A percentile compares a stretch with the other conserved stretches of the same genome.
phyloP scores from a whole-genome alignment of 2,797 vertebrate species.

The Urophycis tenuis region DNA sequence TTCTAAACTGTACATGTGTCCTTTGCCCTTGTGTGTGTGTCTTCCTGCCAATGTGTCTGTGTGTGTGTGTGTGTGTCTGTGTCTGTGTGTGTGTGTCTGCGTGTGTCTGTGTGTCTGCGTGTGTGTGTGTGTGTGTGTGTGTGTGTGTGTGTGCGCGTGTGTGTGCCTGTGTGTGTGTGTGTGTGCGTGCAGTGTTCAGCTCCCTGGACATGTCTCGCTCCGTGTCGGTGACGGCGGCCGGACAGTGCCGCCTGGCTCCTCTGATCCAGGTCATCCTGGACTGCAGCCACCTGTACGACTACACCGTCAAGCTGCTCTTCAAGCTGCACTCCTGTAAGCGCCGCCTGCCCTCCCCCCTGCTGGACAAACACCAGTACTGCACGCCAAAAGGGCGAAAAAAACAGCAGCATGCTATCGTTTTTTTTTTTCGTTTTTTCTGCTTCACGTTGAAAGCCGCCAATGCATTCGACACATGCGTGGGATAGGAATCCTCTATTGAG shows the following conservation, averaged over 20 bases:
- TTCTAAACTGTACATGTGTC: not conserved
- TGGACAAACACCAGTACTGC: constrained; percentile 11
- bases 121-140: constrained; percentile 6
- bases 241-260: constrained; percentile 94
- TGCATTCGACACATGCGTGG: not conserved
- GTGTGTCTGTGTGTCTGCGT: constrained; percentile 11
- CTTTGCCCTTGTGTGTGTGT: not conserved
- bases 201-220: constrained; percentile 96
- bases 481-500: too few species aligned
- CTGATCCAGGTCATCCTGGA: constrained; percentile 96
- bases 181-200: constrained; percentile 78
- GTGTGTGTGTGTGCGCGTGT: constrained; percentile 1
- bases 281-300: constrained; percentile 95
- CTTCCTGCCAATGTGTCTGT: not conserved
- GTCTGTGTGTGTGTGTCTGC: not conserved
- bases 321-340: constrained; percentile 98
- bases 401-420: too few species aligned
- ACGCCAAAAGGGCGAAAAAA: not conserved
- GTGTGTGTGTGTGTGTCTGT: not conserved
- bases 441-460: not conserved
- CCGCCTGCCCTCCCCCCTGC: constrained; percentile 15
- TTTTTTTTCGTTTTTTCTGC: too few species aligned
- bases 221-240: constrained; percentile 87
- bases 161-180: not conserved
- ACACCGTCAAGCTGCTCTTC: constrained; percentile 95